A percentile compares a stretch with the other conserved stretches of the same genome.
Conservation (phyloP, 2,797 vertebrate genomes). For the Thaleichthys pacificus region DNA sequence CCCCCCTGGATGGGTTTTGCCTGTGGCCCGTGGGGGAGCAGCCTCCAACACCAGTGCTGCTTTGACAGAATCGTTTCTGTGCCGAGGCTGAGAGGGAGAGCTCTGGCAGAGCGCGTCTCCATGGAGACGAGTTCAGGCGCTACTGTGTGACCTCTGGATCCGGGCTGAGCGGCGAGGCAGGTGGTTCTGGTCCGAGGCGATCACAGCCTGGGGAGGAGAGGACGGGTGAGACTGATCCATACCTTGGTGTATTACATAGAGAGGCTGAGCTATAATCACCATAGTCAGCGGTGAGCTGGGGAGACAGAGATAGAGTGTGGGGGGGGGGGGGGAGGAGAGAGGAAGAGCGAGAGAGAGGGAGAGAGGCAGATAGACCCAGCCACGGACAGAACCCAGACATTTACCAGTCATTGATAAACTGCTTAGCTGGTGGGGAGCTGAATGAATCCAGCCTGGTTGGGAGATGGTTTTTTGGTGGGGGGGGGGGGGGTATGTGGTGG, state of each 20-base stretch:
- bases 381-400: slow-evolving; percentile 61
- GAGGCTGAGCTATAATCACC: slow-evolving; percentile 52
- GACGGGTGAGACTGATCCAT: slow-evolving; percentile 43
- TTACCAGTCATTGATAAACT: slow-evolving; percentile 78
- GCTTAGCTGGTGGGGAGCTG: slow-evolving; percentile 74
- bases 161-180: slow-evolving; percentile 41
- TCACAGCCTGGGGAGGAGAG: slow-evolving; percentile 27
- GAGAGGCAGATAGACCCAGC: neutral
- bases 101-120: neutral
- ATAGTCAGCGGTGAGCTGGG: neutral
- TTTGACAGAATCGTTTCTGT: neutral
- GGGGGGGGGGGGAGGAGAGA: slow-evolving; percentile 10
- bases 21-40: neutral
- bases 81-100: neutral
- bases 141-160: neutral
- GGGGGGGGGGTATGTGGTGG: slow-evolving; percentile 11
- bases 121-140: neutral
- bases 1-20: neutral
- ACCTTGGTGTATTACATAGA: slow-evolving; percentile 43
- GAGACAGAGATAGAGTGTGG: slow-evolving; percentile 22
- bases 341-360: neutral
- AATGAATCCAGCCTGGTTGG: slow-evolving; percentile 77
- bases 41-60: neutral
- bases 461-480: slow-evolving; percentile 37
- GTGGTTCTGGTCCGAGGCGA: slow-evolving; percentile 36